Evolutionary conservation across 1,140 invertebrate species (phyloP), one percentile per base, ranked within the genome.

Genomic region (Aphis gossypii): DNA sequence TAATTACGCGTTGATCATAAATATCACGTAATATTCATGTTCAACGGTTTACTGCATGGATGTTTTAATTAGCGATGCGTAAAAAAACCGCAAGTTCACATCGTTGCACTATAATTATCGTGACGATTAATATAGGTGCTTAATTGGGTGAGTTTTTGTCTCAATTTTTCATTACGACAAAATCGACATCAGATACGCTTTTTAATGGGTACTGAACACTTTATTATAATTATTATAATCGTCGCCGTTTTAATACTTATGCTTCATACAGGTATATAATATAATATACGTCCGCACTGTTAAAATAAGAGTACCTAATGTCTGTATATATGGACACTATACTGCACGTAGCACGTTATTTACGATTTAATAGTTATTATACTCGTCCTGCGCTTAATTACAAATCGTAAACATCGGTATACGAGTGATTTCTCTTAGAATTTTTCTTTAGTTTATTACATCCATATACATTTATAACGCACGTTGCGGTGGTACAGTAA

Each of bases 201-300:
- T n/a, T 48, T 88, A 48, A 48, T 35, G 82, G 38, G 21, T 38
- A 20, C 30, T 84, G 84, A 46, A n/a, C 44, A 30, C 84, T 11
- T n/a, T n/a, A 76, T 76, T n/a, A 76, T 76, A 60, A 60, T 60
- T n/a, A 76, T 68, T 18, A 68, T n/a, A 76, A 76, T n/a, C 60
- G 60, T 76, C 30, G 60, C n/a, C 30, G 60, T 18, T 14, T n/a
- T n/a, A 68, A 3, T n/a, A 76, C 60, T 76, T 30, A 60, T 60
- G 4, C 7, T 25, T 8, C 11, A 30, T 76, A 76, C 14, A 51
- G 46, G 14, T n/a, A 20, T 35, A n/a, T 68, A 48, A 14, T 2
- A 51, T 51, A 51, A 18, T 6, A 76, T n/a, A 18, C 14, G 30
- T 76, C 3, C 60, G n/a, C 60, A 76, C 60, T 76, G n/a, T 76